phyloP scores from a whole-genome alignment of 64 coral and sea anemone genomes.

The Acropora yongei region DNA sequence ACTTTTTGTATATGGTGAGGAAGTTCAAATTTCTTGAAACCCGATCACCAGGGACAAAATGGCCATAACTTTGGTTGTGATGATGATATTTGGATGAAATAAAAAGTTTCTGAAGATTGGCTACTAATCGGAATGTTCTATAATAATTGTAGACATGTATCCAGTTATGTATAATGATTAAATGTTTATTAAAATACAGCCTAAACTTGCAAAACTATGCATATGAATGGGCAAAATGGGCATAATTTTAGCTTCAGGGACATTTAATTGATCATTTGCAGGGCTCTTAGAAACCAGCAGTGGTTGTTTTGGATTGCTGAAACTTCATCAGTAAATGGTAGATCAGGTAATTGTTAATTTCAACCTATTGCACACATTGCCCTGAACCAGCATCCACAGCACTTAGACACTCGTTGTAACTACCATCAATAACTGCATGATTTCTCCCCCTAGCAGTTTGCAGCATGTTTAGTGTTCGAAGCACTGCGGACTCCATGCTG shows the following conservation, averaged over 20 bases:
- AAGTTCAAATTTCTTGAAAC: too few species aligned
- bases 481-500: background rate
- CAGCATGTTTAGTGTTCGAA: background rate
- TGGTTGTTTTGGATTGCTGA: background rate
- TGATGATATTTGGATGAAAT: too few species aligned
- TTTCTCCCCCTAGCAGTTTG: background rate
- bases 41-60: too few species aligned
- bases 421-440: background rate
- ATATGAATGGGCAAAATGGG: background rate
- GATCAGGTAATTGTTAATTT: background rate
- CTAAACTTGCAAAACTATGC: too few species aligned
- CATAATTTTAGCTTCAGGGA: background rate
- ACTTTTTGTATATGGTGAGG: too few species aligned
- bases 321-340: background rate
- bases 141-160: too few species aligned
- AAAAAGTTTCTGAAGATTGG: background rate
- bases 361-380: background rate
- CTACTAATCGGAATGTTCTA: too few species aligned
- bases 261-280: conserved; percentile 9
- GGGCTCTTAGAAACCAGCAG: background rate
- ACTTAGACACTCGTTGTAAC: background rate
- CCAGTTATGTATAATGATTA: too few species aligned
- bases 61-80: too few species aligned
- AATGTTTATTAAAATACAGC: too few species aligned
- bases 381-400: background rate